Conservation (phyloP, 2,888 invertebrate species). For the Pammene aurita region DNA sequence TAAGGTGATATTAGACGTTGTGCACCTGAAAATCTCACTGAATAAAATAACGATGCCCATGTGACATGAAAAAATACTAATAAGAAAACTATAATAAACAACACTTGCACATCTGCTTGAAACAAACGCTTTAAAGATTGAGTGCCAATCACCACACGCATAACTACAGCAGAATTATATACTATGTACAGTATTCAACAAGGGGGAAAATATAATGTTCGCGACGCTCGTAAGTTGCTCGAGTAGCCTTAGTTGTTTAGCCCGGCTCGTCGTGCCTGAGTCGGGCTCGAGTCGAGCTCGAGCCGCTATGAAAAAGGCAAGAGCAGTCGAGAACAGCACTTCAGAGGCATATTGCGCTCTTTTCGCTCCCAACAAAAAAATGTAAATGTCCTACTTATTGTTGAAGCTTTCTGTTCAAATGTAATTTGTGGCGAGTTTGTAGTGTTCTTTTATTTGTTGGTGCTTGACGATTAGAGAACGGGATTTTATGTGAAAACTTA, state of each 20-base stretch:
- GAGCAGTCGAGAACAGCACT: slow-evolving; percentile 57
- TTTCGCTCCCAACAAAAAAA: slow-evolving; percentile 56
- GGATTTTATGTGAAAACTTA: slow-evolving; percentile 4
- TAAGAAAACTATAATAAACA: no score
- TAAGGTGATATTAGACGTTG: no score
- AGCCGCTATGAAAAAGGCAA: slow-evolving; percentile 59
- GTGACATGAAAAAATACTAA: no score
- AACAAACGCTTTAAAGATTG: no score
- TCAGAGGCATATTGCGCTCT: slow-evolving; percentile 66
- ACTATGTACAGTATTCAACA: slow-evolving; percentile 42
- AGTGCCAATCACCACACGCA: no score
- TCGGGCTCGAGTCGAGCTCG: slow-evolving; percentile 47
- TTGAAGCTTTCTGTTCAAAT: slow-evolving; percentile 54
- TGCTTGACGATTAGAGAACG: slow-evolving; percentile 14
- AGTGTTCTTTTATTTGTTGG: slow-evolving; percentile 29
- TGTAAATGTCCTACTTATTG: slow-evolving; percentile 53
- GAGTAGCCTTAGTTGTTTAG: slow-evolving; percentile 70
- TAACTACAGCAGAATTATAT: slow-evolving; percentile 1
- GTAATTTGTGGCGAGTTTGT: slow-evolving; percentile 49
- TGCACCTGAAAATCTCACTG: no score
- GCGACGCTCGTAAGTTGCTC: slow-evolving; percentile 57
- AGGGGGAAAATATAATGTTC: slow-evolving; percentile 43
- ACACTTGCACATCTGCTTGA: no score
- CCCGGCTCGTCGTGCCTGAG: slow-evolving; percentile 48
- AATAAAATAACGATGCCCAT: no score